phyloP scores from a whole-genome alignment of 1,140 invertebrate genomes.

The Conopomorpha cramerella region DNA sequence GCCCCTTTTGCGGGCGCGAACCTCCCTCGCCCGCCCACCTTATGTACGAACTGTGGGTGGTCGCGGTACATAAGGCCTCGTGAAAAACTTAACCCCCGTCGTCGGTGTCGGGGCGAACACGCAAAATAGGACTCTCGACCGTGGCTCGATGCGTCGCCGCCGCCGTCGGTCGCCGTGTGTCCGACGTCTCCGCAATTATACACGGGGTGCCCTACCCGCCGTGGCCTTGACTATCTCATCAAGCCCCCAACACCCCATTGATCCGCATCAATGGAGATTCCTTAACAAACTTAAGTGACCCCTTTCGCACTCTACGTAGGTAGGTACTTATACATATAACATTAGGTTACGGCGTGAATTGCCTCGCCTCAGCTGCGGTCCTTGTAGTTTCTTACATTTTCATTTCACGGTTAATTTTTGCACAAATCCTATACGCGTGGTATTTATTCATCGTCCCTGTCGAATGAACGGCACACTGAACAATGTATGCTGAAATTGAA shows the following conservation, averaged over 20 bases:
- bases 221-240: conserved; percentile 36
- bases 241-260: no score
- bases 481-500: no score
- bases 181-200: conserved; percentile 5
- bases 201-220: conserved; percentile 20
- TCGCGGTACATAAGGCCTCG: conserved; percentile 58
- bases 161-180: conserved; percentile 3
- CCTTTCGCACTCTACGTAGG: no score
- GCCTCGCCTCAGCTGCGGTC: no score
- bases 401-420: conserved; percentile 13
- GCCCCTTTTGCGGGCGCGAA: conserved; percentile 59
- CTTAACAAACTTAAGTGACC: no score
- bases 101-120: conserved; percentile 32
- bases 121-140: conserved; percentile 55
- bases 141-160: conserved; percentile 5
- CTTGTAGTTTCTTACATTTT: no score
- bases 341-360: no score
- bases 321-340: no score
- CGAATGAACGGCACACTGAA: no score
- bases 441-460: no score
- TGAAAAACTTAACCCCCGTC: conserved; percentile 54
- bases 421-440: background rate
- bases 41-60: conserved; percentile 54
- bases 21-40: conserved; percentile 53
- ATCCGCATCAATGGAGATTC: no score